Evolutionary conservation across 1,140 invertebrate genomes (phyloP).

Genomic region (Papilio dardanus): DNA sequence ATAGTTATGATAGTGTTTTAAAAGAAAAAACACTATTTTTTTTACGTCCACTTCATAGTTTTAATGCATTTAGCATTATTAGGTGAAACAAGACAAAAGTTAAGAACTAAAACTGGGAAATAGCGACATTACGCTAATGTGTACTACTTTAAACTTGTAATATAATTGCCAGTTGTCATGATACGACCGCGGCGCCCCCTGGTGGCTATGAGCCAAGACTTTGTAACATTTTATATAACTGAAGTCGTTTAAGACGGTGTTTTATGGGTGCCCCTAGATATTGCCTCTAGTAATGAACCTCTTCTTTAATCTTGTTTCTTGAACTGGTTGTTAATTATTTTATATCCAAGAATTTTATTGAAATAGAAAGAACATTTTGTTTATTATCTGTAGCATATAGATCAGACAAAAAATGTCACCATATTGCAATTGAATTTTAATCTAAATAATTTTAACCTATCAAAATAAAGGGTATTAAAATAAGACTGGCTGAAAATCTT

Average conservation of each 20-base stretch:
- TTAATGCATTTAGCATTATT: not conserved
- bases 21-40: not conserved
- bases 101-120: slow-evolving; percentile 1
- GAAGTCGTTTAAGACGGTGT: slow-evolving; percentile 21
- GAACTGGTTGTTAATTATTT: slow-evolving; percentile 4
- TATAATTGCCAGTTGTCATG: slow-evolving; percentile 10
- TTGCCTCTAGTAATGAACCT: not conserved
- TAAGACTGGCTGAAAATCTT: no score
- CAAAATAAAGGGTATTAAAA: no score
- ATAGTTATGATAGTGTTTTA: no score
- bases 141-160: slow-evolving; percentile 23
- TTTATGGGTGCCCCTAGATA: not conserved
- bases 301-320: not conserved
- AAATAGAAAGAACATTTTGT: not conserved
- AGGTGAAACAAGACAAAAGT: not conserved
- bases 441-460: no score
- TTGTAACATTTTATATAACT: slow-evolving; percentile 21
- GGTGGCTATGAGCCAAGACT: slow-evolving; percentile 22
- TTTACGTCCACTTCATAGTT: not conserved
- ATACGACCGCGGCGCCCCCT: not conserved
- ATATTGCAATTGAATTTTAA: no score
- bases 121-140: slow-evolving; percentile 3
- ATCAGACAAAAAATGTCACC: no score
- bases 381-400: no score
- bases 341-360: not conserved